Percentiles rank a stretch among this genome's conserved stretches.
Evolutionary conservation across 2,797 vertebrate genomes (phyloP).

Genomic region (Artibeus jamaicensis): DNA sequence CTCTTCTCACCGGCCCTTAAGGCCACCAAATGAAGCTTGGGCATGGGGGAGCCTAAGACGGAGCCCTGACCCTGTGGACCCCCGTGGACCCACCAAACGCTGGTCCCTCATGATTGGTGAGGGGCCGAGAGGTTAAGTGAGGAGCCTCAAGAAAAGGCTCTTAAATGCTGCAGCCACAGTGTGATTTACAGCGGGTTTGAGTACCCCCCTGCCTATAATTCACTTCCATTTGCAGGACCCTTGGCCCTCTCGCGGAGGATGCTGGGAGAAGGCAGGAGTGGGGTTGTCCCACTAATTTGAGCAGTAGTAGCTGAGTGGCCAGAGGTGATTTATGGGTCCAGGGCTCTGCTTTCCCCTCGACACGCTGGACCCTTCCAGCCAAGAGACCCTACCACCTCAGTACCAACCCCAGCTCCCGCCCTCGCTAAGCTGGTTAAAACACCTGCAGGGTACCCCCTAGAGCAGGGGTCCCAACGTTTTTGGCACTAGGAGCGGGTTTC

Average conservation of each 20-base stretch:
- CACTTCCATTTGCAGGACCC: neutral
- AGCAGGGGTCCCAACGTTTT: neutral
- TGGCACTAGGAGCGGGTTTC: too few species aligned
- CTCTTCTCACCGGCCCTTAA: neutral
- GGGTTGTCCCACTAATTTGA: neutral
- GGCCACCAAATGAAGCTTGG: neutral
- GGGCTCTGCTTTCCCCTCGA: neutral
- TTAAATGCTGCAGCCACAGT: neutral
- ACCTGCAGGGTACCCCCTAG: neutral
- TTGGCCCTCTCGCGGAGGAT: neutral
- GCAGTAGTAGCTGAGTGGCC: neutral
- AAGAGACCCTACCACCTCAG: neutral
- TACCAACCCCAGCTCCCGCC: neutral
- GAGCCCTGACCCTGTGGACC: neutral
- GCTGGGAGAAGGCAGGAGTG: neutral
- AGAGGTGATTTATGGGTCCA: neutral
- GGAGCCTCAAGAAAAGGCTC: neutral
- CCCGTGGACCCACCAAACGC: neutral
- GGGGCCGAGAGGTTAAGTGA: neutral
- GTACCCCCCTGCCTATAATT: neutral
- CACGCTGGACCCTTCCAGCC: neutral
- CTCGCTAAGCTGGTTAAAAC: neutral
- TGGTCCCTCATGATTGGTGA: fast-evolving
- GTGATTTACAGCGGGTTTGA: neutral
- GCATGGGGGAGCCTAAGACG: neutral